Evolutionary conservation across 2,113 vertebrate species (phyloP).

Genomic region (Tyto alba): DNA sequence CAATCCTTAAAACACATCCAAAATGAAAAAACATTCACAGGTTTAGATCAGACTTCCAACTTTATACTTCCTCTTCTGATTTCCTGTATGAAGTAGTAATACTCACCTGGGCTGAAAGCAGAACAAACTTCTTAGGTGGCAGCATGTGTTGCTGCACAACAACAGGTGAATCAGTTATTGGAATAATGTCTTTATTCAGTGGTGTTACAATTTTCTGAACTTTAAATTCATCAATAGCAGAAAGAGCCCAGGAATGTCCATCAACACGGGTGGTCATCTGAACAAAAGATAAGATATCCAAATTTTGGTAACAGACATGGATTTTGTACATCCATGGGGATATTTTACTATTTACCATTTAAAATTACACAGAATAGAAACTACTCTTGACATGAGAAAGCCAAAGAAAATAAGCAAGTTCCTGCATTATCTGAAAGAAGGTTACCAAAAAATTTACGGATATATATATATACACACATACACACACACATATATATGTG

Average conservation of each 20-base stretch:
- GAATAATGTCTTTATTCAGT: constrained; percentile 88
- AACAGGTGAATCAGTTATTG: constrained; percentile 89
- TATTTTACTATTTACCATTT: background rate
- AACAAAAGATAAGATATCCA: background rate
- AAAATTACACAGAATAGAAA: background rate
- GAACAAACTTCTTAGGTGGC: constrained; percentile 89
- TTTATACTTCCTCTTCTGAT: background rate
- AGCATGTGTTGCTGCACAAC: constrained; percentile 92
- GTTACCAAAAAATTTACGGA: background rate
- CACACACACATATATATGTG: no score
- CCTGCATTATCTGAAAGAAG: background rate
- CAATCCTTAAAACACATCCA: background rate
- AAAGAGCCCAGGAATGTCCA: constrained; percentile 95
- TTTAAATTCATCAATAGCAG: constrained; percentile 82
- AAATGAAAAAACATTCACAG: background rate
- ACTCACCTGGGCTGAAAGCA: constrained; percentile 92
- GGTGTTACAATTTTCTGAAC: constrained; percentile 82
- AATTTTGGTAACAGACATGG: background rate
- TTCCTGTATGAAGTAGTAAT: background rate
- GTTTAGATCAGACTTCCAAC: background rate
- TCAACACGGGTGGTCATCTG: constrained; percentile 91
- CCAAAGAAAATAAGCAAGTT: background rate
- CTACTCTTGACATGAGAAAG: background rate
- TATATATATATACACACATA: background rate
- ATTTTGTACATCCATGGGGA: background rate